These are phyloP conservation scores for Heliconius hortense DNA, from an alignment of 2,888 invertebrate species.

Conservation along the genomic window DNA sequence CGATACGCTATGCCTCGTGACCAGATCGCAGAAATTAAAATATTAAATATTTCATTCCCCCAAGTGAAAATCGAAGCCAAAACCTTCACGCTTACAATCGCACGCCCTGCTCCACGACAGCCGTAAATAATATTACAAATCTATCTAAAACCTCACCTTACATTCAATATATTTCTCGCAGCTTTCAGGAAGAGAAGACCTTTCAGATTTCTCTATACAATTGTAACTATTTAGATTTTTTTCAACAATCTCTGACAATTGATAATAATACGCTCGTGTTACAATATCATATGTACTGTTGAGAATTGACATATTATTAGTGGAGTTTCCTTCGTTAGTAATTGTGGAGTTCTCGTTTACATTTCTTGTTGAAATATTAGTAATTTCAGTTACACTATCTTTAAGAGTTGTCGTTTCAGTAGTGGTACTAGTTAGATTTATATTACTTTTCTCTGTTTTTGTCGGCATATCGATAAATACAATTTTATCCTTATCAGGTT, in stretches of 20 bases:
- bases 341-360: not conserved
- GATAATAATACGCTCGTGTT: not conserved
- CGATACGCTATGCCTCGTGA: too few relatives aligned
- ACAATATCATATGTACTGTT: not conserved
- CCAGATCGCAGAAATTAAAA: too few relatives aligned
- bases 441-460: not conserved
- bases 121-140: not conserved
- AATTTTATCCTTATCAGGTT: not conserved
- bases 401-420: not conserved
- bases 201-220: conserved; percentile 86
- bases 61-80: too few relatives aligned
- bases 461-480: not conserved
- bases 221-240: conserved; percentile 48
- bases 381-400: not conserved
- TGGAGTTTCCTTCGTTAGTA: not conserved
- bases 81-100: too few relatives aligned
- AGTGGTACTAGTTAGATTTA: not conserved
- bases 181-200: conserved; percentile 85
- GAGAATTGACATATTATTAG: not conserved
- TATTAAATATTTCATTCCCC: too few relatives aligned
- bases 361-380: not conserved
- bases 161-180: conserved; percentile 90
- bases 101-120: not conserved
- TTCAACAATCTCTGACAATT: not conserved
- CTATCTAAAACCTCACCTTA: conserved; percentile 58